A percentile compares a stretch with the other conserved stretches of the same genome.
Evolutionary conservation across 2,797 vertebrate species (phyloP).

Genomic region (Spatula versicolor): DNA sequence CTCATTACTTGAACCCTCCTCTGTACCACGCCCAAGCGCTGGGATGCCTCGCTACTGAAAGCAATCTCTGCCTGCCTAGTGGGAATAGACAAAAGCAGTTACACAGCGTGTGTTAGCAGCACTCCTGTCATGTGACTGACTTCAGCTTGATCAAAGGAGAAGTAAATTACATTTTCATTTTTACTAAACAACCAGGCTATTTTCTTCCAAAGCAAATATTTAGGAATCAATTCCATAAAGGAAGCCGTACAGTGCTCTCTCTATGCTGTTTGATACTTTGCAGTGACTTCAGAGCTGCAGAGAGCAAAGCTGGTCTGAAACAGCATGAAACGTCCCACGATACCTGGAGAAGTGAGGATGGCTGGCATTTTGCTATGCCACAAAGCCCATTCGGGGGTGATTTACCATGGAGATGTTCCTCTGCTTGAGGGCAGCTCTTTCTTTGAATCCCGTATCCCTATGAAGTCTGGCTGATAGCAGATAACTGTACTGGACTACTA

Average conservation of each 20-base stretch:
- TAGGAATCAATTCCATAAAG: not conserved
- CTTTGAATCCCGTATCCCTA: not conserved
- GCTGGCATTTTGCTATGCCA: not conserved
- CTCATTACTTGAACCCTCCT: slow-evolving; percentile 39
- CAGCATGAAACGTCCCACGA: not conserved
- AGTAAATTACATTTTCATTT: slow-evolving; percentile 28
- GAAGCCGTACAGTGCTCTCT: not conserved
- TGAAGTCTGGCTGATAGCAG: not conserved
- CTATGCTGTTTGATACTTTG: not conserved
- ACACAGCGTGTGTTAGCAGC: not conserved
- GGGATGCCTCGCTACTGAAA: slow-evolving; percentile 49
- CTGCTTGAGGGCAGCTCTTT: not conserved
- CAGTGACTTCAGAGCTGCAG: not conserved
- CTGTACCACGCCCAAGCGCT: not conserved
- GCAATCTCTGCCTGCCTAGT: slow-evolving; percentile 8
- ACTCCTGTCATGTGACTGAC: not conserved
- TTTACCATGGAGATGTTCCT: not conserved
- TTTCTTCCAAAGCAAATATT: slow-evolving; percentile 50
- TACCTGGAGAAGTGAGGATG: not conserved
- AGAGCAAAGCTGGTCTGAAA: not conserved
- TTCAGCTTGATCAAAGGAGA: slow-evolving; percentile 16
- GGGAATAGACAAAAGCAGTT: slow-evolving; percentile 19
- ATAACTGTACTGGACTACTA: not conserved
- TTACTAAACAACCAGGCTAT: not conserved
- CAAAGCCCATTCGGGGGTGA: not conserved